Percentiles rank a stretch among this genome's conserved stretches.
Evolutionary conservation across 2,797 vertebrate genomes (phyloP).

Genomic region (Thunnus albacares): DNA sequence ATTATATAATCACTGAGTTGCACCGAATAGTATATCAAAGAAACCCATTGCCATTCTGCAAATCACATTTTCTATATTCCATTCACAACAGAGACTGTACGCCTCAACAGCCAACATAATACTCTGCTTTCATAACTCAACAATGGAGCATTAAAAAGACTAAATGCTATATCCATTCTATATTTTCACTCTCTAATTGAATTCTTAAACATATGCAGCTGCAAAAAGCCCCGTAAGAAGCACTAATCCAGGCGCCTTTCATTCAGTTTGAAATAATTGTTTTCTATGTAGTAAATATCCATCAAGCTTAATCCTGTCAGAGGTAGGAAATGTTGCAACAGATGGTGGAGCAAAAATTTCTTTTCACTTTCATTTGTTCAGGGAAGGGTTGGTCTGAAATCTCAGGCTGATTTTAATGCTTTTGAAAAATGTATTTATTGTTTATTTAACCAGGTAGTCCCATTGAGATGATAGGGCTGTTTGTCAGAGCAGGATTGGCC

Average conservation of each 20-base stretch:
- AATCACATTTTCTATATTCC: constrained; percentile 19
- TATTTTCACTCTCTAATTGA: constrained; percentile 44
- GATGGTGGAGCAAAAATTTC: constrained; percentile 11
- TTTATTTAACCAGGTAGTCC: constrained; percentile 2
- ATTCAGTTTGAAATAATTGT: constrained; percentile 36
- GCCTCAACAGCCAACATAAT: background rate
- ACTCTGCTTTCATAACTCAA: constrained; percentile 19
- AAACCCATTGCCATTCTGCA: background rate
- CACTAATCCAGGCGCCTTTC: constrained; percentile 41
- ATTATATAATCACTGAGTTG: constrained; percentile 22
- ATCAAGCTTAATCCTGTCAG: constrained; percentile 37
- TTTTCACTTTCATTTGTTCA: constrained; percentile 17
- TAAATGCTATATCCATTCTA: constrained; percentile 28
- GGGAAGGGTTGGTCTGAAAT: background rate
- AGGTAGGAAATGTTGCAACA: background rate
- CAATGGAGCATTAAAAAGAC: constrained; percentile 27
- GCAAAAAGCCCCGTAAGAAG: constrained; percentile 32
- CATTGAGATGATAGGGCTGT: constrained; percentile 14
- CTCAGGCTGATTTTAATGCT: constrained; percentile 15
- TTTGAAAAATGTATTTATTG: constrained; percentile 1
- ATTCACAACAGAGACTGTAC: background rate
- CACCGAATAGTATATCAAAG: constrained; percentile 20
- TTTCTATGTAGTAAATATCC: constrained; percentile 33
- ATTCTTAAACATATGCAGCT: constrained; percentile 27
- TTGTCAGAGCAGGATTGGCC: background rate